Evolutionary conservation across 2,113 vertebrate genomes (phyloP).

Genomic region (Felis catus): F.catus_Fca126_mat1.0 CM031424.1:50391001-50391500

Average conservation of each 20-base stretch:
- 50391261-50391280: not conserved
- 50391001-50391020: not conserved
- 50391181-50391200: not conserved
- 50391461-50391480: not conserved
- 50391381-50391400: not conserved
- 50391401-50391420: not conserved
- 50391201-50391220: not conserved
- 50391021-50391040: not conserved
- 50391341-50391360: not conserved
- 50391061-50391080: not conserved
- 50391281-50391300: too few relatives aligned
- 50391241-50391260: not conserved
- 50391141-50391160: not conserved
- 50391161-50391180: not conserved
- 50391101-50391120: not conserved
- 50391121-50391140: not conserved
- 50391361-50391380: rapidly evolving
- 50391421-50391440: not conserved
- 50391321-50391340: not conserved
- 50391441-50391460: not conserved
- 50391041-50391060: not conserved
- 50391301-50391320: not conserved
- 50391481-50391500: not conserved
- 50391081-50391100: not conserved
- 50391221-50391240: not conserved